Evolutionary conservation across 2,888 invertebrate species (phyloP), one percentile per base, ranked within the genome.

Genomic region (Cosmopolites sordidus): DNA sequence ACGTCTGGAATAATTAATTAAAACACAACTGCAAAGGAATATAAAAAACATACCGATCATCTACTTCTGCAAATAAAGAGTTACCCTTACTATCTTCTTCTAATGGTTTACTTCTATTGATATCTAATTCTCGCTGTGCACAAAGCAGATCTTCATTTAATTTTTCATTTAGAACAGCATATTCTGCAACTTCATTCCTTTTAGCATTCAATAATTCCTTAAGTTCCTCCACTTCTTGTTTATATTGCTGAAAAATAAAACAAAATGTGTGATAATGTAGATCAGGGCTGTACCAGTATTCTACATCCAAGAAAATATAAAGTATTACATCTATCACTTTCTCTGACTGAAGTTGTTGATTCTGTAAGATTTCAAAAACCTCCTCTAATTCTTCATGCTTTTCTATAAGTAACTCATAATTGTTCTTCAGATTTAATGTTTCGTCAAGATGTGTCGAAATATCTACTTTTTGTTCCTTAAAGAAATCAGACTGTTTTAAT

Each of bases 61-160:
- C 46, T 5, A 72, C 71, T 65, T 72, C 72, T 18, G 70, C 71
- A 66, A 72, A 72, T 45, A 72, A 59, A 2, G 72, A 72, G 61
- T 72, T 72, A 29, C 72, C 72, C 61, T 65, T 64, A 39, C 62
- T 64, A 16, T 62, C 56, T 37, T 59, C 54, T 58, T 69, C 67
- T 15, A 66, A 47, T 2, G 70, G 70, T 57, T 64, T 64, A 48
- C 50, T 63, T 62, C 64, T 70, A 3, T 63, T 18, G 9, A 58
- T 42, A 33, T 69, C 68, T 27, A 71, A 50, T 59, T 72, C 68
- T 30, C 41, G 54, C 49, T 67, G 65, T 4, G 63, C 43, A 55
- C 62, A 56, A 5, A 63, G 30, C 4, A 63, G 37, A 14, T 70
- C 69, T 54, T 71, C 70, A 55, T 66, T 66, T 2, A 72, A 52